Evolutionary conservation across 2,113 vertebrate genomes (phyloP).

Genomic region (Silurus glanis): DNA sequence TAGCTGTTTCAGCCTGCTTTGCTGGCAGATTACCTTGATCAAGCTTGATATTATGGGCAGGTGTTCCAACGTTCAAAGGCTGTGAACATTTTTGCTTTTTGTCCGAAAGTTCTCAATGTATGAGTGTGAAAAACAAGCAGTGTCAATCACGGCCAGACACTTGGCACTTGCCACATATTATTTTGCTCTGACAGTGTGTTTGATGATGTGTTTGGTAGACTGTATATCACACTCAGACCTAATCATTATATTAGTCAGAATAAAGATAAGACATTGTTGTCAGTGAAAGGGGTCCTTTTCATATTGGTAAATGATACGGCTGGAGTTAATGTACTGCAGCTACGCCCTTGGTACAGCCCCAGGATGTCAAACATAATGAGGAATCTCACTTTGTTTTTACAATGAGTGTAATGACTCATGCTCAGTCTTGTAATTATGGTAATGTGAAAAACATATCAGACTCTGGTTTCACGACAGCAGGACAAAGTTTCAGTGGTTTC

Average conservation of each 20-base stretch:
- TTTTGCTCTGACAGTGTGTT: neutral
- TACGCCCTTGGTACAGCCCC: neutral
- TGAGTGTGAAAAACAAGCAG: neutral
- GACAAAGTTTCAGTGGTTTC: neutral
- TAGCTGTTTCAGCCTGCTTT: neutral
- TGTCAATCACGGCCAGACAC: neutral
- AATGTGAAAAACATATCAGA: neutral
- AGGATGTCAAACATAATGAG: neutral
- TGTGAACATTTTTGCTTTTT: neutral
- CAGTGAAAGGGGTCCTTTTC: neutral
- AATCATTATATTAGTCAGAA: neutral
- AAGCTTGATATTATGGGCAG: neutral
- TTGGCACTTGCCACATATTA: neutral
- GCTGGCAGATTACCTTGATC: neutral
- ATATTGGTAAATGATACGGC: neutral
- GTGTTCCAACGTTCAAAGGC: no score
- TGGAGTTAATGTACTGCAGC: neutral
- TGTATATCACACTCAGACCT: neutral
- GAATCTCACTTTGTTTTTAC: neutral
- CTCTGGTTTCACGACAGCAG: neutral
- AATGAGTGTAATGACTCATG: slow-evolving; percentile 6
- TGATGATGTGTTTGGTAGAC: neutral
- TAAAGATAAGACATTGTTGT: neutral
- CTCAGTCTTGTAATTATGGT: neutral
- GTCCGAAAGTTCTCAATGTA: neutral